A percentile compares a stretch with the other conserved stretches of the same genome.
Evolutionary conservation across 1,140 invertebrate species (phyloP).

Genomic region (Drosophila kikkawai): DNA sequence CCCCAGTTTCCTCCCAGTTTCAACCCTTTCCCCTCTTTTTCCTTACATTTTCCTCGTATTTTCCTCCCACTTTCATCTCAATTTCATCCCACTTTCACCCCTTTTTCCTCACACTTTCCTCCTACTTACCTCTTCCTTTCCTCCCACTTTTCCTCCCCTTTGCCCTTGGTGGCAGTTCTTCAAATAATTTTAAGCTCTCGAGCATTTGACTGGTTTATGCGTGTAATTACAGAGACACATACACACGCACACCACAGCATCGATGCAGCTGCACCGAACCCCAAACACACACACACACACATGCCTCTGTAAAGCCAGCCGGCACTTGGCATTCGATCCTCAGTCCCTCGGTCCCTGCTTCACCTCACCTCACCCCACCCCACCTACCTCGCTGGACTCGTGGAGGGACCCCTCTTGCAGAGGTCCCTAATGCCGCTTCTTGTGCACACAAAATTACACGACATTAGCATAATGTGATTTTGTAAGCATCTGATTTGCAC

Average conservation of each 20-base stretch:
- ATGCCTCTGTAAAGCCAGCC: constrained; percentile 1
- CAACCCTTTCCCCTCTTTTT: background rate
- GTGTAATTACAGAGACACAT: constrained; percentile 64
- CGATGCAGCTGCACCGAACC: constrained; percentile 5
- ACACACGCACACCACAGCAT: background rate
- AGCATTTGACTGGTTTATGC: constrained; percentile 66
- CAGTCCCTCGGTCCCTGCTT: background rate
- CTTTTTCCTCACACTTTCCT: too few species aligned
- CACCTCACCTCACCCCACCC: too few species aligned
- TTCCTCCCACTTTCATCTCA: too few species aligned
- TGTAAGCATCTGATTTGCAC: constrained; percentile 72
- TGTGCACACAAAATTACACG: constrained; percentile 63
- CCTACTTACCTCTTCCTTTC: background rate
- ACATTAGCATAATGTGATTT: constrained; percentile 78
- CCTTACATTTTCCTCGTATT: too few species aligned
- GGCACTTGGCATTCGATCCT: constrained; percentile 34
- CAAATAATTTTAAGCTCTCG: constrained; percentile 62
- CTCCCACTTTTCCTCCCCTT: too few species aligned
- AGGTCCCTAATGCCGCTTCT: constrained; percentile 45
- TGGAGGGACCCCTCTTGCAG: background rate
- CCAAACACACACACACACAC: background rate
- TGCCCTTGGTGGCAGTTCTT: constrained; percentile 33
- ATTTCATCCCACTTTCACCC: too few species aligned
- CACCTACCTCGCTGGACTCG: constrained; percentile 2
- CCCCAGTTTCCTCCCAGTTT: too few species aligned